Conservation (phyloP, 2,113 vertebrate species). For the Sminthopsis crassicaudata region DNA sequence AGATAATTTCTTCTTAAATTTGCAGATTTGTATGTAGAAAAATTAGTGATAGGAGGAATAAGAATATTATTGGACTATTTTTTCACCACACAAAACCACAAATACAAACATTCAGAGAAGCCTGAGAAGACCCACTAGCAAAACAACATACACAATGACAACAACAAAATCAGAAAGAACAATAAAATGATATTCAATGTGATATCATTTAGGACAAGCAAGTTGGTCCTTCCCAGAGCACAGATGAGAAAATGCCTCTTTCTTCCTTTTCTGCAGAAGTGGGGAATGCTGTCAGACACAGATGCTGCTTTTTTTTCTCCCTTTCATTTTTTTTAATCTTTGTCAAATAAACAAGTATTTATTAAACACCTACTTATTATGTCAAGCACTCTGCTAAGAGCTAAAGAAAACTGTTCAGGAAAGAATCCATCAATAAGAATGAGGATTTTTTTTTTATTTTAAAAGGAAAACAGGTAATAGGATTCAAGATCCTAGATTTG, state of each 20-base stretch:
- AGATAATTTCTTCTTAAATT: not conserved
- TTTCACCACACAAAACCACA: not conserved
- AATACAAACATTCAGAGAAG: not conserved
- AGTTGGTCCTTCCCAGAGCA: not conserved
- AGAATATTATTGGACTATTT: not conserved
- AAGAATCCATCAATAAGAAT: too few species aligned
- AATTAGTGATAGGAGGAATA: not conserved
- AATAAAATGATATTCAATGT: not conserved
- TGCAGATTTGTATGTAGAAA: not conserved
- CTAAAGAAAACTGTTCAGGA: too few species aligned
- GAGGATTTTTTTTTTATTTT: too few species aligned
- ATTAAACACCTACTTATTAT: too few species aligned
- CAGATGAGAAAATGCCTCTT: not conserved
- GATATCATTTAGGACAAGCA: not conserved
- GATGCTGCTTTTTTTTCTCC: not conserved
- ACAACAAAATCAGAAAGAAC: not conserved
- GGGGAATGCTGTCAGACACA: not conserved
- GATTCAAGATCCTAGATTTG: too few species aligned
- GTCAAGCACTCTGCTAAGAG: too few species aligned
- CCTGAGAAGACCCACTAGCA: not conserved
- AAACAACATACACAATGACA: not conserved
- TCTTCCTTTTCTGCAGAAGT: not conserved
- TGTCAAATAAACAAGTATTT: too few species aligned
- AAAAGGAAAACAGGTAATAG: too few species aligned
- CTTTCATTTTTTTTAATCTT: not conserved